Evolutionary conservation across 1,140 invertebrate genomes (phyloP), one percentile per base, ranked within the genome.

Genomic region (Leptinotarsa lineolata): DNA sequence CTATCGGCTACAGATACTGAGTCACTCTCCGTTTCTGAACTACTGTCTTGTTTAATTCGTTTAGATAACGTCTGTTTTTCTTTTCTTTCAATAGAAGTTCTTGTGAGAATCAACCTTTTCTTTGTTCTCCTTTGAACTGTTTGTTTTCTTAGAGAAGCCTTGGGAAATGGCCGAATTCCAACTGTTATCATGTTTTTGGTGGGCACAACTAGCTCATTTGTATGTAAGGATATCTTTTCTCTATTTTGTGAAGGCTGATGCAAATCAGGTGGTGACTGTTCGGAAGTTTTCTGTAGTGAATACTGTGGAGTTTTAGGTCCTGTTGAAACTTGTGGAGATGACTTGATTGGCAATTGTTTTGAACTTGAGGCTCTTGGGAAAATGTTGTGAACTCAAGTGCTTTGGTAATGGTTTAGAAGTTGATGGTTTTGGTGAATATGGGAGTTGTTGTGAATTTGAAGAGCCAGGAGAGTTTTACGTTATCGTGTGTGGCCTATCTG

Each of bases 401-500:
- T 16, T 48, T n/a, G 46, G 5, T 6, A 24, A 24, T 24, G 24
- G 24, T 24, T 48, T 11, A 48, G 46, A 48, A n/a, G n/a, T 48
- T 16, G 46, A 24, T 24, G 24, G 24, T 24, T 5, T 24, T 24
- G 4, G 24, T 24, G 6, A 24, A 24, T 24, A 24, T 24, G 24
- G 6, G 24, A 5, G 24, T 6, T 5, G 24, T 2, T 6, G 6
- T 24, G 24, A 24, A 24, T 24, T 5, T 24, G 5, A 24, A 24
- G 24, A 5, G 24, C 6, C 24, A 24, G 24, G 24, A 24, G 6
- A 24, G 24, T 6, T 6, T 48, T 48, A 1, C n/a, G 46, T 48
- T 48, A 48, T n/a, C 46, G 46, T 48, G 13, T 16, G 46, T 48
- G 46, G 46, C n/a, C 46, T 48, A 15, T 78, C 59, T 12, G 78